Evolutionary conservation across 2,113 vertebrate genomes (phyloP).

Genomic region (Archocentrus centrarchus): DNA sequence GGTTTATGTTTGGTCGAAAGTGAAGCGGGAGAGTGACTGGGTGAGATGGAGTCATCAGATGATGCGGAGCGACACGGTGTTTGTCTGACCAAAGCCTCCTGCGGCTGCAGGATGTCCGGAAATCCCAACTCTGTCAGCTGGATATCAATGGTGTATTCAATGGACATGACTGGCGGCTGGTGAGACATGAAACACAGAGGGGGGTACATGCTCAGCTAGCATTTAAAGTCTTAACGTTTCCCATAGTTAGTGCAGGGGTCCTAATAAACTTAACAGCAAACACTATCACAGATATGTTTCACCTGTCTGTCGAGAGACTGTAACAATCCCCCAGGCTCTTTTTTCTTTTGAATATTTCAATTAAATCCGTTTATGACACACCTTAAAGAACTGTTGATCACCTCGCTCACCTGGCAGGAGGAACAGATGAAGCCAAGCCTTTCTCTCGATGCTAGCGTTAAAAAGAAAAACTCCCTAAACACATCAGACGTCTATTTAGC

Average conservation of each 20-base stretch:
- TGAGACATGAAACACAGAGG: not conserved
- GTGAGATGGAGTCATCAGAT: not conserved
- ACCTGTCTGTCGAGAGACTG: not conserved
- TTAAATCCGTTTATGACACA: not conserved
- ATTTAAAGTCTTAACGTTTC: not conserved
- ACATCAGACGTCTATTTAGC: not conserved
- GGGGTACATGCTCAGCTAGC: not conserved
- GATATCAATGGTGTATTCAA: slow-evolving; percentile 81
- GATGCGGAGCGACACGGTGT: slow-evolving; percentile 21
- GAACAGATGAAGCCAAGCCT: not conserved
- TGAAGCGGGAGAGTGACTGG: not conserved
- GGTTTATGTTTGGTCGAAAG: slow-evolving; percentile 14
- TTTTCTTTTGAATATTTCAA: not conserved
- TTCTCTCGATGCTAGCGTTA: not conserved
- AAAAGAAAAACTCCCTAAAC: too few relatives aligned
- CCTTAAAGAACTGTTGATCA: not conserved
- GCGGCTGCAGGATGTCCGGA: slow-evolving; percentile 54
- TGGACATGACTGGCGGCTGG: slow-evolving; percentile 72
- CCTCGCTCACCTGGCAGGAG: slow-evolving; percentile 48
- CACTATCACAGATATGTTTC: not conserved
- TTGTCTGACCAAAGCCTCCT: slow-evolving; percentile 39
- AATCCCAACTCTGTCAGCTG: slow-evolving; percentile 82
- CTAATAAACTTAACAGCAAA: not conserved
- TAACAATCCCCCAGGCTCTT: not conserved
- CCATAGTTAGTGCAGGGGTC: not conserved